Percentiles rank a stretch among this genome's conserved stretches.
These are phyloP conservation scores for Cryptosula pallasiana DNA, from an alignment of 2,888 invertebrate genomes.

Conservation along the genomic window DNA sequence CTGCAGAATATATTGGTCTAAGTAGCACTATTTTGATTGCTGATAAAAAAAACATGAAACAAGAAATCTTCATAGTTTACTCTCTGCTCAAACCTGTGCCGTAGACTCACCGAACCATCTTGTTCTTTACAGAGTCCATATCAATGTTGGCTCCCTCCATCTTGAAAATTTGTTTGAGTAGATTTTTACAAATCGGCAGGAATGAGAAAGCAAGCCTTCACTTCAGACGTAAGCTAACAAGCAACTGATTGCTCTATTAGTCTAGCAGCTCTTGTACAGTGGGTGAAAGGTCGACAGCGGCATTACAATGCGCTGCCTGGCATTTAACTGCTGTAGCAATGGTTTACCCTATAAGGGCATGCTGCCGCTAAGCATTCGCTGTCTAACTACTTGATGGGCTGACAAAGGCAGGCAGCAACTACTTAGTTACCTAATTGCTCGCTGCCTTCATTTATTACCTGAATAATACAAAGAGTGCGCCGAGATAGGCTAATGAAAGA, in stretches of 20 bases:
- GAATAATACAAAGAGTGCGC: no score
- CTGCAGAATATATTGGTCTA: no score
- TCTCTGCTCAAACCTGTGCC: no score
- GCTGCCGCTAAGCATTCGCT: not conserved
- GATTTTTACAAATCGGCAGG: not conserved
- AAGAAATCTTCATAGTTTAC: no score
- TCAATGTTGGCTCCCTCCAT: slow-evolving; percentile 24
- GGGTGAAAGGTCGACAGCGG: slow-evolving; percentile 9
- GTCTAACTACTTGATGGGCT: not conserved
- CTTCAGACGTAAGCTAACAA: not conserved
- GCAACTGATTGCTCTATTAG: not conserved
- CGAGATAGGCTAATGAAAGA: not conserved
- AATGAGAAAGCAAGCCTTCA: not conserved
- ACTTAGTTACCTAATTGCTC: not conserved
- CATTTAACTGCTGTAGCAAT: not conserved
- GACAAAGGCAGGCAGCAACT: not conserved
- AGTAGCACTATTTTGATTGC: no score
- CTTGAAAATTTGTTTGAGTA: not conserved
- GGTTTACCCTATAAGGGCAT: slow-evolving; percentile 23
- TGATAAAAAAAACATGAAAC: no score
- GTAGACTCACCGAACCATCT: slow-evolving; percentile 19
- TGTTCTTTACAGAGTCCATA: slow-evolving; percentile 22
- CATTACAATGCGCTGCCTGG: not conserved
- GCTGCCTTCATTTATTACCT: not conserved
- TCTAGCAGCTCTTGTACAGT: not conserved